Percentiles rank a stretch among this genome's conserved stretches.
phyloP scores from a whole-genome alignment of 1,140 invertebrate species.

The Dolichoris vasculosae region DNA sequence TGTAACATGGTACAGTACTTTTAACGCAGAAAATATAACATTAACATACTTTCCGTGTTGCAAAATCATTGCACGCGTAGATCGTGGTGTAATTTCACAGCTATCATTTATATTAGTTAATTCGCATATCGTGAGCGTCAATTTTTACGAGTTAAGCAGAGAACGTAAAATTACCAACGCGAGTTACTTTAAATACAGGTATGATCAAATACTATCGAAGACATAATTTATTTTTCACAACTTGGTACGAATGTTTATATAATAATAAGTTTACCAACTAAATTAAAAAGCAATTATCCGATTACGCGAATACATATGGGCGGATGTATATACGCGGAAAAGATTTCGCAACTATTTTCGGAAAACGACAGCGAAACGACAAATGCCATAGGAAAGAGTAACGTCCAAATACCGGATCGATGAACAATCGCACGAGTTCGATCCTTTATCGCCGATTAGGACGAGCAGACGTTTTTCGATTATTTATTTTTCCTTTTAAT shows the following conservation, averaged over 20 bases:
- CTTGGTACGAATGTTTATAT: neutral
- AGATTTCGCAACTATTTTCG: neutral
- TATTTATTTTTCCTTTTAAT: too few species aligned
- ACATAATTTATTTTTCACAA: neutral
- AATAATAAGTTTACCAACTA: neutral
- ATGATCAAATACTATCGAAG: neutral
- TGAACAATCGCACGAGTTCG: neutral
- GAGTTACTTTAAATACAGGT: neutral
- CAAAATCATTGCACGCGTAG: slow-evolving; percentile 1
- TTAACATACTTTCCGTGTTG: slow-evolving; percentile 7
- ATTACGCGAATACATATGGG: neutral
- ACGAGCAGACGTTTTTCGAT: neutral
- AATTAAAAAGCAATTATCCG: neutral
- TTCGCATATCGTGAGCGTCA: neutral
- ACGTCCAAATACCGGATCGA: neutral
- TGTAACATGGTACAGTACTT: slow-evolving; percentile 2
- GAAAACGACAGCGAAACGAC: neutral
- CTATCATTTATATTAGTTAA: neutral
- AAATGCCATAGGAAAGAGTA: neutral
- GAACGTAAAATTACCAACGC: neutral
- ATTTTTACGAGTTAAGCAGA: neutral
- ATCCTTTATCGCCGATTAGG: neutral
- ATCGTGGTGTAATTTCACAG: neutral
- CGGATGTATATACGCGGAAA: neutral
- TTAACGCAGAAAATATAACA: slow-evolving; percentile 5